A percentile compares a stretch with the other conserved stretches of the same genome.
Conservation (phyloP, 2,113 vertebrate species). For the Cyphomyrus plagiostoma region DNA sequence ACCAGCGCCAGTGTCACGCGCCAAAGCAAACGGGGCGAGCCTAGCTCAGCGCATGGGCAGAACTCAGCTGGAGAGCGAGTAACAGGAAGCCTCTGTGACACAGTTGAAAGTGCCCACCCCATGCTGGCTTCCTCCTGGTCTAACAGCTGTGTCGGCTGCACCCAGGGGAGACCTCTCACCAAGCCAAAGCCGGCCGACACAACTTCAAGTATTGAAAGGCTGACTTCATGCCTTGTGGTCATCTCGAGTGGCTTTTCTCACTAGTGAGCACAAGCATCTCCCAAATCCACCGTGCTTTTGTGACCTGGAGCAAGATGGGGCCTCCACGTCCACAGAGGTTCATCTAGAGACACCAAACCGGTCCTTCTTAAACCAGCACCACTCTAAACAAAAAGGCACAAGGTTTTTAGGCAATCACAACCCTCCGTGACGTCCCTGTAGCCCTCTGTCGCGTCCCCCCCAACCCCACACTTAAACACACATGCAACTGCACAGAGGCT, state of each 20-base stretch:
- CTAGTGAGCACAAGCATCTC: background rate
- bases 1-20: background rate
- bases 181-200: background rate
- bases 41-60: background rate
- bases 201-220: background rate
- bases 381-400: background rate
- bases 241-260: background rate
- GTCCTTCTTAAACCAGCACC: background rate
- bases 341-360: background rate
- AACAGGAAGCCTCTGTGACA: background rate
- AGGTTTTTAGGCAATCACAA: background rate
- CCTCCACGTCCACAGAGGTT: background rate
- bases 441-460: no score
- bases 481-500: background rate
- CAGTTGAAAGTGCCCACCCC: background rate
- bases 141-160: background rate
- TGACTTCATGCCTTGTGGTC: conserved; percentile 7
- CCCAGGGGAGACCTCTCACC: background rate
- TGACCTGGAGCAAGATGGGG: background rate
- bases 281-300: background rate
- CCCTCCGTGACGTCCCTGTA: background rate
- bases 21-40: background rate
- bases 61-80: background rate
- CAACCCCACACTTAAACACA: background rate
- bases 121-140: background rate